Conservation (phyloP, 2,797 vertebrate species). For the Sebastes vulpes region DNA sequence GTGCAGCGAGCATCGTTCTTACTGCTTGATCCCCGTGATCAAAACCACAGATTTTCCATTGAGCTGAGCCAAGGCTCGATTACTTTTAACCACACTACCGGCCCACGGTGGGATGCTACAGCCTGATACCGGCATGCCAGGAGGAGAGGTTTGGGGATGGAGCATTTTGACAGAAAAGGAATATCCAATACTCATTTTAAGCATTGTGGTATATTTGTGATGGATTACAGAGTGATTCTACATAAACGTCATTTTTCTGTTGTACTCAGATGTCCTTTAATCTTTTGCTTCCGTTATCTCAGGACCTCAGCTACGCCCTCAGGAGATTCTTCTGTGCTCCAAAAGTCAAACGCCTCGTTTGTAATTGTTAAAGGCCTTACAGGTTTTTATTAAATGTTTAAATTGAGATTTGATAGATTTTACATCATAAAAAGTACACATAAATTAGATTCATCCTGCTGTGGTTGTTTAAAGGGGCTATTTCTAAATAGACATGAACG, state of each 20-base stretch:
- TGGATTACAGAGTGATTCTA: constrained; percentile 15
- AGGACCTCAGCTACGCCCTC: background rate
- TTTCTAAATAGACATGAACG: no score
- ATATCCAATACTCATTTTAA: constrained; percentile 3
- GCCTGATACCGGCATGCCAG: constrained; percentile 30
- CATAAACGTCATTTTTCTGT: constrained; percentile 13
- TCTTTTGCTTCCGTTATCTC: background rate
- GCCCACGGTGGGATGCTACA: constrained; percentile 33
- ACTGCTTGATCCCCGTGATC: constrained; percentile 59
- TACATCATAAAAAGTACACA: background rate
- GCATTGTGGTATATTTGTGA: constrained; percentile 5
- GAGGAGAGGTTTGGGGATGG: constrained; percentile 4
- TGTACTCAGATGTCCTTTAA: constrained; percentile 26
- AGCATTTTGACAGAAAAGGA: constrained; percentile 6
- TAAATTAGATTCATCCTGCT: background rate
- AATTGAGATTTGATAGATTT: background rate
- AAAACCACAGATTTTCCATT: constrained; percentile 81
- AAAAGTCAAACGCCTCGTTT: background rate
- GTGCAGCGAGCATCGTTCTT: constrained; percentile 44
- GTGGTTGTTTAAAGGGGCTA: background rate
- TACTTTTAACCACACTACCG: constrained; percentile 56
- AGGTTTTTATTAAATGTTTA: background rate
- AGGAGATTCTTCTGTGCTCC: background rate
- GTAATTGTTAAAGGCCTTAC: background rate
- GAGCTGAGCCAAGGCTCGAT: constrained; percentile 65